Conservation (phyloP, 2,797 vertebrate species). For the Aplochiton taeniatus region DNA sequence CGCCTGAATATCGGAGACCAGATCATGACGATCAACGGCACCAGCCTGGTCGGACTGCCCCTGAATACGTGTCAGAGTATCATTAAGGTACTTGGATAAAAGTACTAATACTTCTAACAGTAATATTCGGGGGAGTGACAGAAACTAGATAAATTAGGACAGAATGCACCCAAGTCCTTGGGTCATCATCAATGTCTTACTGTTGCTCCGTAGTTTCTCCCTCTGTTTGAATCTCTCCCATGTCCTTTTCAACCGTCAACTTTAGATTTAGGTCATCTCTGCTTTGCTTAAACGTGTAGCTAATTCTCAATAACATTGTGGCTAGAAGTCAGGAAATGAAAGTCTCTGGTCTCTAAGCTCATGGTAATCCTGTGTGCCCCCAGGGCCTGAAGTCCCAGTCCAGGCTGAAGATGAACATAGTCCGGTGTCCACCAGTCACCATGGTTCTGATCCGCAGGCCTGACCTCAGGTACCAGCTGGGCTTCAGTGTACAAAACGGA, state of each 20-base stretch:
- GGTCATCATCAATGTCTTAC: too few relatives aligned
- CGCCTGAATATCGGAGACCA: conserved; percentile 95
- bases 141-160: too few relatives aligned
- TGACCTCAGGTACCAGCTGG: conserved; percentile 92
- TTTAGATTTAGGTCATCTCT: too few relatives aligned
- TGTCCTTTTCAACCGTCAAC: too few relatives aligned
- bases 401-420: conserved; percentile 94
- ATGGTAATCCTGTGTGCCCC: too few relatives aligned
- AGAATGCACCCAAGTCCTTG: too few relatives aligned
- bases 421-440: conserved; percentile 93
- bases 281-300: too few relatives aligned
- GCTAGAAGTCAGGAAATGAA: too few relatives aligned
- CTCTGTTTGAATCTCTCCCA: neutral
- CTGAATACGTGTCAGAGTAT: conserved; percentile 97
- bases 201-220: neutral
- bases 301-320: too few relatives aligned
- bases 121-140: too few relatives aligned
- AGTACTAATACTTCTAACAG: too few relatives aligned
- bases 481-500: conserved; percentile 97
- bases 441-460: conserved; percentile 94
- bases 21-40: conserved; percentile 97
- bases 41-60: conserved; percentile 93
- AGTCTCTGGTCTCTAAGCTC: too few relatives aligned
- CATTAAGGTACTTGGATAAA: conserved; percentile 82
- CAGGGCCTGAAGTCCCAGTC: conserved; percentile 95